Evolutionary conservation across 2,888 invertebrate genomes (phyloP), one percentile per base, ranked within the genome.

Genomic region (Drosophila aldrichi): DNA sequence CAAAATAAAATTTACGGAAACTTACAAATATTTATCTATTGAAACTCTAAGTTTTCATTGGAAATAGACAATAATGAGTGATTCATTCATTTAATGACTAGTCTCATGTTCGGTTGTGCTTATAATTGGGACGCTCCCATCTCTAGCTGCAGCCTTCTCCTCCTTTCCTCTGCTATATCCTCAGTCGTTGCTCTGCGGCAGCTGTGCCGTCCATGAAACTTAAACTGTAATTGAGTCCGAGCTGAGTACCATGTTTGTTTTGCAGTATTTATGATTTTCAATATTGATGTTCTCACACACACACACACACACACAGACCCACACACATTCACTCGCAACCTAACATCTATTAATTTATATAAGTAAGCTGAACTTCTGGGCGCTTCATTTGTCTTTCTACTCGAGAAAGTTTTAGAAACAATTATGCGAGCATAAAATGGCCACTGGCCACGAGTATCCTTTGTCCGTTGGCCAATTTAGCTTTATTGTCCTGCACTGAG

Each of bases 341-440:
- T 4, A 3, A 6, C 40, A 20, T 3, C 16, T n/a, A 34, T 56
- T 34, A 22, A 34, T 56, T 51, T 25, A 20, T 7, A 7, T 40
- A 55, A 25, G 60, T 52, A 25, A 32, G n/a, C 32, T 48, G 22
- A 71, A 79, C 38, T 72, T 73, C 46, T n/a, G 56, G 46, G 52
- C 81, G 69, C 79, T 87, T 87, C 85, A 87, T 89, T 83, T 84
- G 88, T 75, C 73, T 72, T 84, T 88, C 57, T 59, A 43, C 57
- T 69, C 36, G 64, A 67, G 48, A 70, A 66, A 71, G 70, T 87
- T 88, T 78, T 41, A 34, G 43, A 67, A 70, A 69, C 81, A 89
- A 87, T 89, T 81, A 83, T 70, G 74, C 44, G 70, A 64, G 70
- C 62, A 32, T 48, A 56, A 69, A 78, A 89, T 81, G 88, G 70